Evolutionary conservation across 2,113 vertebrate genomes (phyloP).

Genomic region (Oncorhynchus masou): DNA sequence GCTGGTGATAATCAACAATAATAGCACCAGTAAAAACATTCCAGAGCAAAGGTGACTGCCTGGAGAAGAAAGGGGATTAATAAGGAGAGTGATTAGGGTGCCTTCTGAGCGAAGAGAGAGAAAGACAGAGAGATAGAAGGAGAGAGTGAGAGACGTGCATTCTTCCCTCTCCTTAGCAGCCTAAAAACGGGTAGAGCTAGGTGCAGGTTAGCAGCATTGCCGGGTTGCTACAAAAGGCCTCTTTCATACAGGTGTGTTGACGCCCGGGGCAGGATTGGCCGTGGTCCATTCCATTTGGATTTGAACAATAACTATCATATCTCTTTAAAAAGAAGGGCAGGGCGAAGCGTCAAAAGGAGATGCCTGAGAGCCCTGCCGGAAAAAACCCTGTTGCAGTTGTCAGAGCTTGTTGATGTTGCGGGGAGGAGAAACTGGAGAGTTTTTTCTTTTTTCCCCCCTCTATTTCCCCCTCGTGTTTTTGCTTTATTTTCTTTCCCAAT

Average conservation of each 20-base stretch:
- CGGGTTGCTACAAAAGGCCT: constrained; percentile 86
- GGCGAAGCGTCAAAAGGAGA: constrained; percentile 89
- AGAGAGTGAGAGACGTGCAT: constrained; percentile 57
- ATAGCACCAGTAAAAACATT: constrained; percentile 70
- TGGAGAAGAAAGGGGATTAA: constrained; percentile 72
- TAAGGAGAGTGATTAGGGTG: constrained; percentile 77
- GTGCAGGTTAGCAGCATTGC: constrained; percentile 80
- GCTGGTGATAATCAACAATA: constrained; percentile 68
- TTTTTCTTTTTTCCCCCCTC: no score
- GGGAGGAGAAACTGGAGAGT: constrained; percentile 52
- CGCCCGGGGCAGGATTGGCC: constrained; percentile 94
- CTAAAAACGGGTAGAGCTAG: constrained; percentile 76
- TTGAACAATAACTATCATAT: constrained; percentile 98
- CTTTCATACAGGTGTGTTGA: constrained; percentile 99
- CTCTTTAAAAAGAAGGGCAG: constrained; percentile 81
- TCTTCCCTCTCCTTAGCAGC: constrained; percentile 66
- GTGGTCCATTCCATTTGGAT: constrained; percentile 61
- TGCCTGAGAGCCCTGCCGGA: constrained; percentile 90
- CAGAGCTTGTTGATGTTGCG: constrained; percentile 98
- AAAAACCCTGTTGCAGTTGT: constrained; percentile 95
- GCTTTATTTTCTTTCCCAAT: neutral
- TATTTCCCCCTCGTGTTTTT: constrained; percentile 1
- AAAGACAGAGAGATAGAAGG: neutral
- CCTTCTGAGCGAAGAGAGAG: constrained; percentile 53
- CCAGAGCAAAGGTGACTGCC: constrained; percentile 71